Base-by-base conservation (phyloP, 2,888 invertebrate species). In the Octonoba sinensis region DNA sequence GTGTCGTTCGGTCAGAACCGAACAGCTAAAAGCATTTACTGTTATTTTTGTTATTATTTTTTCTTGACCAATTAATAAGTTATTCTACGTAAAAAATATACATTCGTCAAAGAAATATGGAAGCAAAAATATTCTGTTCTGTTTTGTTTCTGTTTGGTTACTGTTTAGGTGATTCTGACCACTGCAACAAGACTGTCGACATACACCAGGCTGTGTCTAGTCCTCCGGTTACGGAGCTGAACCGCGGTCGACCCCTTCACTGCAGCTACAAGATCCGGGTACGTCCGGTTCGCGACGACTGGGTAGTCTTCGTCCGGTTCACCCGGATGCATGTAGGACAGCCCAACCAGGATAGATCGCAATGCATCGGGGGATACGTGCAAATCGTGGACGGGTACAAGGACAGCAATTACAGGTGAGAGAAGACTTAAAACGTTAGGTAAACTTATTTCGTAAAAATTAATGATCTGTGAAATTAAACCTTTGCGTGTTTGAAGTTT, bases 121-220 rank as follows among this genome's bases (percentile, higher is more conserved):
- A n/a, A n/a, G n/a, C n/a, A n/a, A n/a, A n/a, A n/a, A n/a, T n/a
- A n/a, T n/a, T n/a, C n/a, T n/a, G n/a, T n/a, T n/a, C n/a, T n/a
- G n/a, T n/a, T n/a, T n/a, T n/a, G n/a, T n/a, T n/a, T n/a, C n/a
- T n/a, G n/a, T n/a, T n/a, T n/a, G n/a, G n/a, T n/a, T n/a, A n/a
- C 27, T 6, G 6, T 27, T 6, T 11, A 36, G 36, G 36, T 11
- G 90, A 91, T 88, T 93, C 93, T 86, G 95, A 95, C 89, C 95
- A 95, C 88, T 96, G 96, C 90, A 96, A 96, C 90, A 96, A 96
- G 89, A 96, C 96, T 15, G 96, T 96, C 86, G 96, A 96, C 87
- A 95, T 96, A 85, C 96, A 96, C 89, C 96, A 96, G 88, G 95
- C 96, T 87, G 95, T 96, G 64, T 93, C 94, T 22, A 95, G 94